Conservation (phyloP, 2,888 invertebrate species). For the Monoplex corrugatus region DNA sequence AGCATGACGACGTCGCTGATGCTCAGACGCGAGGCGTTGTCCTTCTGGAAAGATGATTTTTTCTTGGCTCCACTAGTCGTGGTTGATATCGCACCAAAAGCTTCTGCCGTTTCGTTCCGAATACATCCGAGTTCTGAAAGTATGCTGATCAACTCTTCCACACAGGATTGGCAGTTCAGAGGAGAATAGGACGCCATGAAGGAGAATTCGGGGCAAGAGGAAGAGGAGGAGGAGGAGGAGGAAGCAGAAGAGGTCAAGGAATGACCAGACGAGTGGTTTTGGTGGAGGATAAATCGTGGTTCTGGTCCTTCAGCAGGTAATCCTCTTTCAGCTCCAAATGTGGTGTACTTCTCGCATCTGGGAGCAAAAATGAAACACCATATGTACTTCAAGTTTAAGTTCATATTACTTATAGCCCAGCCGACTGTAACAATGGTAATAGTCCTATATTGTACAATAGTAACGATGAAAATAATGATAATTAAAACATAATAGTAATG, state of each 20-base stretch:
- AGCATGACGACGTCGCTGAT: slow-evolving; percentile 9
- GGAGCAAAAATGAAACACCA: not conserved
- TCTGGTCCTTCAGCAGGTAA: slow-evolving; percentile 25
- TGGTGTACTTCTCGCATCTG: not conserved
- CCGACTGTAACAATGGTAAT: no score
- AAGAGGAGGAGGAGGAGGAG: slow-evolving; percentile 42
- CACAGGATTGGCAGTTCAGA: not conserved
- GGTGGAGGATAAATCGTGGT: slow-evolving; percentile 36
- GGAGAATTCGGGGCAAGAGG: not conserved
- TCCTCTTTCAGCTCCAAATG: not conserved
- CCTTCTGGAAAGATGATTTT: not conserved
- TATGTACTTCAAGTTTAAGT: no score
- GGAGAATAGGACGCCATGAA: slow-evolving; percentile 33
- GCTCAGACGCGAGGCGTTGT: not conserved
- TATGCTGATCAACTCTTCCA: not conserved
- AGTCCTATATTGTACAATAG: no score
- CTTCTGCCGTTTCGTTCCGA: not conserved
- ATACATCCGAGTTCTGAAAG: slow-evolving; percentile 80
- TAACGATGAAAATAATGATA: no score
- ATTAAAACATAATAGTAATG: no score
- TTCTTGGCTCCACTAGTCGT: not conserved
- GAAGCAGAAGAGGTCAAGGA: not conserved
- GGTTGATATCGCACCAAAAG: no score
- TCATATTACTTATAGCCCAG: no score
- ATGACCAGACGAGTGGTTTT: not conserved